Evolutionary conservation across 1,140 invertebrate species (phyloP).

Genomic region (Grapholita molesta): DNA sequence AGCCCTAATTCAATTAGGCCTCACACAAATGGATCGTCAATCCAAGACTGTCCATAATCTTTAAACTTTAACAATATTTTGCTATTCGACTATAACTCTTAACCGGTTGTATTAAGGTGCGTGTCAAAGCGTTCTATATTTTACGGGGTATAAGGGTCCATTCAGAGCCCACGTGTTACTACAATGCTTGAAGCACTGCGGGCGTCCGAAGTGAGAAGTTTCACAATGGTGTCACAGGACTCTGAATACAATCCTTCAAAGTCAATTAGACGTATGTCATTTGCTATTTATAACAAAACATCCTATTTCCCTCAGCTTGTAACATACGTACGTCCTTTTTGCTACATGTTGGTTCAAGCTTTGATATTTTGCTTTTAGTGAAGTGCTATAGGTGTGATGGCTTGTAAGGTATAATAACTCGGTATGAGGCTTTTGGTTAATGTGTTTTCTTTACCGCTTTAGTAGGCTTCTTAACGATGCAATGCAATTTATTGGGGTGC

Average conservation of each 20-base stretch:
- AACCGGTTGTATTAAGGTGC: slow-evolving; percentile 40
- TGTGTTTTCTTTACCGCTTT: slow-evolving; percentile 17
- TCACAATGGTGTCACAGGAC: slow-evolving; percentile 57
- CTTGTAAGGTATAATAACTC: slow-evolving; percentile 53
- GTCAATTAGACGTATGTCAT: neutral
- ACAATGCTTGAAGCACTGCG: slow-evolving; percentile 56
- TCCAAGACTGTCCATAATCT: slow-evolving; percentile 1
- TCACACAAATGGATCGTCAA: slow-evolving; percentile 12
- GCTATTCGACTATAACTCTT: neutral
- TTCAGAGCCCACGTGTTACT: slow-evolving; percentile 62
- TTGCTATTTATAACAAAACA: neutral
- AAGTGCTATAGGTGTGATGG: slow-evolving; percentile 46
- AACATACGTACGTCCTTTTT: neutral
- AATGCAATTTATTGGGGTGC: neutral
- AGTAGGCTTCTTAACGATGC: neutral
- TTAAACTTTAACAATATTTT: neutral
- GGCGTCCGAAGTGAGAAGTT: slow-evolving; percentile 55
- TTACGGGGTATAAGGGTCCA: slow-evolving; percentile 44
- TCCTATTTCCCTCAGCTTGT: neutral
- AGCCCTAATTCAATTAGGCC: slow-evolving; percentile 64
- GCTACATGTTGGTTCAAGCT: slow-evolving; percentile 31
- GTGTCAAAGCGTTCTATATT: neutral
- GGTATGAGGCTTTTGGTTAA: slow-evolving; percentile 41
- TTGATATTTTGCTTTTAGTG: neutral
- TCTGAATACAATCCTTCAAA: neutral